Base-by-base conservation (phyloP, 2,113 vertebrate genomes). In the Phylloscopus whistleri region DNA sequence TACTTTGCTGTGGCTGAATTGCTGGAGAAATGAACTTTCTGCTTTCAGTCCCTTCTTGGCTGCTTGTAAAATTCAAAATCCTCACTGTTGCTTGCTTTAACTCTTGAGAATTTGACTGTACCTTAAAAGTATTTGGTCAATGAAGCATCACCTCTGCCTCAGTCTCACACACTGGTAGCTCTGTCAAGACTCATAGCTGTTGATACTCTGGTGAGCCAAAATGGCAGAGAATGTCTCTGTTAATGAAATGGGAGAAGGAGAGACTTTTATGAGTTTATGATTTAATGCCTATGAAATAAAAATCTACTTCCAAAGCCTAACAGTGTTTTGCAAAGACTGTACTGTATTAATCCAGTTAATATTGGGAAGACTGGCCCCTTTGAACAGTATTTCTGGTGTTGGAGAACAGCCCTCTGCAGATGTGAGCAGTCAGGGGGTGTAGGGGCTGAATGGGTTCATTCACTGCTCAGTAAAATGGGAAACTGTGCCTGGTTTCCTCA, bases 231-330 rank as follows among this genome's bases (percentile, higher is more conserved):
- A 4, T 23, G n/a, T 68, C 33, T 79, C 37, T 59, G 46, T 60
- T 76, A 76, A 76, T 88, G 85, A 90, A 95, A 95, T 7, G 16
- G 67, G 63, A 84, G 95, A 79, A 92, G 68, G 80, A 86, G 94
- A 80, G 80, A 62, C 69, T 92, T 96, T 96, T 79, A 91, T 80
- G 94, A 91, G 67, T 88, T 86, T 85, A 72, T 94, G 92, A 89
- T 94, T 95, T 83, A 94, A 92, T 82, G 84, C 79, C 76, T 58
- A 26, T 62, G 83, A 95, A 96, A 89, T 85, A 87, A 76, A 96
- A 91, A 78, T 52, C 53, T 31, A 53, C 63, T 93, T 90, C 75
- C 85, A 88, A 92, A 77, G 37, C 53, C 39, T 88, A 62, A 88
- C 3, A 3, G 51, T 86, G 59, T 86, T 92, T 82, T 89, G 66